Evolutionary conservation across 2,797 vertebrate species (phyloP).

Genomic region (Cossypha dichroa): DNA sequence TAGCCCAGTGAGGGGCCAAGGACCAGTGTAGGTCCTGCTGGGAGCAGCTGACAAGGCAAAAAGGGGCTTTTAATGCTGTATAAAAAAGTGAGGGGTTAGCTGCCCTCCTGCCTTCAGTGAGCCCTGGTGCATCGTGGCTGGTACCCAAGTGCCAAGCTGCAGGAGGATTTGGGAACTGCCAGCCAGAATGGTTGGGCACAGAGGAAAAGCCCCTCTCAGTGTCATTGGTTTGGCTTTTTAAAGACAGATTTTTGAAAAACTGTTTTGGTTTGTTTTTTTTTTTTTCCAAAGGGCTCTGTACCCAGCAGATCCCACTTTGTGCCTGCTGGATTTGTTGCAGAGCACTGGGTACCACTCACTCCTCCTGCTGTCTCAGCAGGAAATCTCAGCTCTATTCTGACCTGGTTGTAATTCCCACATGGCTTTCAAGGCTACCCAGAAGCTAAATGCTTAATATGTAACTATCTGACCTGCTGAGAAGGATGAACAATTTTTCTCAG

Average conservation of each 20-base stretch:
- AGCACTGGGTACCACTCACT: neutral
- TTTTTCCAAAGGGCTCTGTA: neutral
- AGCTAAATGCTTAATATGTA: neutral
- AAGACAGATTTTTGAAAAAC: neutral
- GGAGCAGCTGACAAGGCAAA: neutral
- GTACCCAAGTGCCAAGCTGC: neutral
- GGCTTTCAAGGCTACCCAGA: neutral
- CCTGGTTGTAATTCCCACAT: neutral
- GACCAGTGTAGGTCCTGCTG: neutral
- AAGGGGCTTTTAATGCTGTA: neutral
- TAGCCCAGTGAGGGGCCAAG: neutral
- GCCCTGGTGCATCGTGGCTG: rapidly evolving
- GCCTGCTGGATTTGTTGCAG: neutral
- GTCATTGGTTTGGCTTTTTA: neutral
- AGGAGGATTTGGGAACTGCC: neutral
- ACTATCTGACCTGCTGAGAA: neutral
- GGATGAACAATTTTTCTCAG: neutral
- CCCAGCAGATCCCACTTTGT: neutral
- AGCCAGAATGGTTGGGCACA: neutral
- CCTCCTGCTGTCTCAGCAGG: neutral
- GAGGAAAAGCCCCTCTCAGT: neutral
- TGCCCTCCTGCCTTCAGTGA: neutral
- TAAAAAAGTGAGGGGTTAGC: neutral
- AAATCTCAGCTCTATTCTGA: neutral
- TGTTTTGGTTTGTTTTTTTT: neutral